Evolutionary conservation across 2,888 invertebrate genomes (phyloP), one percentile per base, ranked within the genome.

Genomic region (Chrysolina haemoptera): DNA sequence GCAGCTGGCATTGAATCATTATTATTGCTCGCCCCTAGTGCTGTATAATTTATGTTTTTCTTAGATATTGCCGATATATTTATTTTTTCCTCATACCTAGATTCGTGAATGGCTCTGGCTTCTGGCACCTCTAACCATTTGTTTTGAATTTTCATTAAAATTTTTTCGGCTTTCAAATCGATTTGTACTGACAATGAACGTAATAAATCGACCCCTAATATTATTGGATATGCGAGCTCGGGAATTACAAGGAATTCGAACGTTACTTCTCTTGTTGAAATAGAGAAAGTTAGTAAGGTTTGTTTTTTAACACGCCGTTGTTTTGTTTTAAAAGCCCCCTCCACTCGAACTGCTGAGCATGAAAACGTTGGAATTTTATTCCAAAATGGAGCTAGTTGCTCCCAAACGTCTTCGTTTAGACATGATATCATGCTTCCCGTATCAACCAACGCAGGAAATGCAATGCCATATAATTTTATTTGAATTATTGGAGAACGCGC

Each of bases 191-290:
- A 62, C 9, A 18, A 48, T 14, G 12, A n/a, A 12, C 71, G 22
- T 40, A 66, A 67, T 14, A 70, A 71, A 50, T 74, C 70, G 5
- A 27, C 27, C 9, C 74, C 74, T n/a, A 74, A 59, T 35, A 74
- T 74, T 62, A 74, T 50, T 48, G 70, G 67, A 40, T 76, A 68
- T 14, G 16, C 70, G 14, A 75, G 55, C 27, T 75, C 76, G 1
- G 69, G 67, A 40, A 76, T 72, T 10, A 72, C 8, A 41, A 72
- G 62, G 67, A 76, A 76, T 70, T 76, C 74, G 41, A 62, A 62
- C 3, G 27, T 27, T 27, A 27, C 27, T 27, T 20, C 27, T 5
- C 27, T 27, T 27, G 27, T 27, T 27, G 27, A 27, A 27, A 27
- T 27, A 27, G 5, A 27, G 27, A 27, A 27, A 27, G 27, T 27